Evolutionary conservation across 2,888 invertebrate genomes (phyloP).

Genomic region (Drosophila paramelanica): DNA sequence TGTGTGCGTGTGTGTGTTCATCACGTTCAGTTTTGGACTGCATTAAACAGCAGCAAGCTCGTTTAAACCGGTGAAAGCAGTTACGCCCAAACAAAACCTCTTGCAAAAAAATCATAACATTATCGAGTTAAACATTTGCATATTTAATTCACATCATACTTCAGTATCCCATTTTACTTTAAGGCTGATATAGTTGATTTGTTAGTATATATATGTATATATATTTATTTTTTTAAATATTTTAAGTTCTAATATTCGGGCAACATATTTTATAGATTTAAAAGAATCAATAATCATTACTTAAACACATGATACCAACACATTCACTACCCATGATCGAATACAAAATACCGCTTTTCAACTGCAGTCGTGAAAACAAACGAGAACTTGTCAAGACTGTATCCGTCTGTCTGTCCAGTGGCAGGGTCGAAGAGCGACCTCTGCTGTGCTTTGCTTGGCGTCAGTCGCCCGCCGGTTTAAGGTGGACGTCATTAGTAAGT

Average conservation of each 20-base stretch:
- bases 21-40: conserved; percentile 10
- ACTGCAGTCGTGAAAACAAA: neutral
- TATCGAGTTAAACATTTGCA: neutral
- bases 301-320: conserved; percentile 12
- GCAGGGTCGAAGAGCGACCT: conserved; percentile 44
- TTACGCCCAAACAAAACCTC: neutral
- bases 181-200: no score
- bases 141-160: neutral
- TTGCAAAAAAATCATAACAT: neutral
- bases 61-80: conserved; percentile 46
- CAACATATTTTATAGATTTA: neutral
- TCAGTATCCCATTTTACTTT: neutral
- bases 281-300: neutral
- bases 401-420: neutral
- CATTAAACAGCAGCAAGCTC: conserved; percentile 38
- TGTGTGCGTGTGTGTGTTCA: neutral
- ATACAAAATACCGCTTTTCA: neutral
- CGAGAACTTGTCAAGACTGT: neutral
- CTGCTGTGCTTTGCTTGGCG: conserved; percentile 18
- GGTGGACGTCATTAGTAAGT: conserved; percentile 24
- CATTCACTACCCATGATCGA: neutral
- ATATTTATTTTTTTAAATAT: no score
- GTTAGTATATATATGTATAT: no score
- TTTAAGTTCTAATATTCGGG: no score
- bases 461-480: conserved; percentile 16